Evolutionary conservation across 2,888 invertebrate species (phyloP), one percentile per base, ranked within the genome.

Genomic region (Microctonus aethiopoides): DNA sequence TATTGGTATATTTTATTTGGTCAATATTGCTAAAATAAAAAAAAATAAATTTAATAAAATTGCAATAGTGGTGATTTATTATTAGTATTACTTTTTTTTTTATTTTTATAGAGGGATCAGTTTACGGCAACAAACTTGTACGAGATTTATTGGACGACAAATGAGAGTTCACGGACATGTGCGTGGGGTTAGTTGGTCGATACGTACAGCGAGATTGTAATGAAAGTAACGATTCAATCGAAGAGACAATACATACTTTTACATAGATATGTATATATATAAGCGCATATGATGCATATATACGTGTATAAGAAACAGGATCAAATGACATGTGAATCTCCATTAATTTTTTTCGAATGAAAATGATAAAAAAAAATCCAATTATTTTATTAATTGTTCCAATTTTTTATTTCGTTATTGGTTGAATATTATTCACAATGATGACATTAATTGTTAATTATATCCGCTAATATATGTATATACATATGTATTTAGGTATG

Each of bases 141-240:
- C 46, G 46, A 46, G 54, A 65, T 65, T 65, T 34, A 65, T 65
- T 32, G 59, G 11, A 34, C 16, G 59, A 11, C 20, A 34, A 54
- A 65, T 39, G 56, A 65, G 65, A 24, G 65, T 56, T 65, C 65
- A 65, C 11, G 65, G 65, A 20, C 65, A 22, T 46, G 16, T 39
- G 46, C 20, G 9, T 34, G 56, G 56, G 13, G 56, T 54, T n/a
- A 54, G 13, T 41, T 26, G 56, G 26, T 54, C 36, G 39, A 65
- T 65, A 34, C n/a, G 65, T 65, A 34, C n/a, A 24, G 34, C 24
- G 39, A 65, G 46, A 34, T 10, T 54, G 34, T 32, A 64, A 64
- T 64, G 34, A 32, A 51, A 64, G 64, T 29, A 24, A 29, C 56
- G 26, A 56, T 29, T 56, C 56, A 56, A 56, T 56, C 24, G 29